These are phyloP conservation scores for Pardosa pseudoannulata DNA, from an alignment of 2,888 invertebrate genomes.

Conservation along the genomic window DNA sequence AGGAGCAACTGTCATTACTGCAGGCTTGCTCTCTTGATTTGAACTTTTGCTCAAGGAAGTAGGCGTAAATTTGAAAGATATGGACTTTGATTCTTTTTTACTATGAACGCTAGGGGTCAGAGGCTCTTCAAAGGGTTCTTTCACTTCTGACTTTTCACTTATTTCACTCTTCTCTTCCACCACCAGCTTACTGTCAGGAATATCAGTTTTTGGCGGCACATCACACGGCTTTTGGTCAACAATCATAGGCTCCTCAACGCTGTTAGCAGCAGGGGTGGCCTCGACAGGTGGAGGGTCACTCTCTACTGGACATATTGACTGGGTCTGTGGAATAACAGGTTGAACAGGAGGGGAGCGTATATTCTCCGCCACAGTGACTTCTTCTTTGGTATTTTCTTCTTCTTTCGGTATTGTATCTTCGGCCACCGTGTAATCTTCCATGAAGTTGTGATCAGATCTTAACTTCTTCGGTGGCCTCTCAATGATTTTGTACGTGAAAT, in stretches of 20 bases:
- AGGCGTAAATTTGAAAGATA: conserved; percentile 44
- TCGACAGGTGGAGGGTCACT: neutral
- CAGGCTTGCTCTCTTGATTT: conserved; percentile 52
- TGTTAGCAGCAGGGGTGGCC: neutral
- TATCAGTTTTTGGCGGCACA: neutral
- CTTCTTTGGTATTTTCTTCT: conserved; percentile 28
- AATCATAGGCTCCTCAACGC: neutral
- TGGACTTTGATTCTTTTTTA: conserved; percentile 45
- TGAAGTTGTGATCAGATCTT: neutral
- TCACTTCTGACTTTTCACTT: neutral
- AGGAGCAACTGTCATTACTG: conserved; percentile 64
- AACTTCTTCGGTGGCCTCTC: conserved; percentile 34
- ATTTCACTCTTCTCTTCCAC: conserved; percentile 1
- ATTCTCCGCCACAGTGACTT: neutral
- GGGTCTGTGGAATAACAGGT: neutral
- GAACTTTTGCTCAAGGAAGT: conserved; percentile 30
- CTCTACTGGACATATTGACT: neutral
- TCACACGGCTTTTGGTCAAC: neutral
- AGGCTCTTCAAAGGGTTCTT: conserved; percentile 9
- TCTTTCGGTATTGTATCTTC: neutral
- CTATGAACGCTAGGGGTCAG: neutral
- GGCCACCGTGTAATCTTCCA: neutral
- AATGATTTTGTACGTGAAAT: conserved; percentile 75
- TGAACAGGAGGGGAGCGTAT: neutral
- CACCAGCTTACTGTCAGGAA: neutral